Evolutionary conservation across 2,888 invertebrate species (phyloP).

Genomic region (Drosophila recens): DNA sequence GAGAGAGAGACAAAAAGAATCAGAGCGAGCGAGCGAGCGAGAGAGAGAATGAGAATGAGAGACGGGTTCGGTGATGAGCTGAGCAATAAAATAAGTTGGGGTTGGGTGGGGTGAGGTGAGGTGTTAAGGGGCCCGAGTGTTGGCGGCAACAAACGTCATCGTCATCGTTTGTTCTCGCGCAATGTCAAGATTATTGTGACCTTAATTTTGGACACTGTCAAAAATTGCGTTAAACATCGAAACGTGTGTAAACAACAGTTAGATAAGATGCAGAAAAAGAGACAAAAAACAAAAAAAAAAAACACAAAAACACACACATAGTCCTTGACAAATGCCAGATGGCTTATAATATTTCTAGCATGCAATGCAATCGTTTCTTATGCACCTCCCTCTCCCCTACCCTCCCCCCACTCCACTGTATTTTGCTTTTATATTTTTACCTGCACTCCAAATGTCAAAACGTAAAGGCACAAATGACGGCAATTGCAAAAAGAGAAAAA

Average conservation of each 20-base stretch:
- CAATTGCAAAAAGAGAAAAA: conserved; percentile 15
- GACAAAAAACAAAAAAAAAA: no score
- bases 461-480: conserved; percentile 38
- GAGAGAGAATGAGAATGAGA: not conserved
- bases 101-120: not conserved
- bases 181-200: conserved; percentile 77
- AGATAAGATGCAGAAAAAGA: conserved; percentile 37
- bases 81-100: conserved; percentile 13
- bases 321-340: conserved; percentile 66
- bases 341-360: conserved; percentile 27
- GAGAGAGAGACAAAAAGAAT: conserved; percentile 1
- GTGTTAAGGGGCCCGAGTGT: not conserved
- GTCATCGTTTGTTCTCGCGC: conserved; percentile 55
- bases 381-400: no score
- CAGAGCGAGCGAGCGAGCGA: not conserved
- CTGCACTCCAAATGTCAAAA: conserved; percentile 47
- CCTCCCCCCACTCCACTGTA: not conserved
- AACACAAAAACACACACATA: no score
- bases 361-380: conserved; percentile 17
- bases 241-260: conserved; percentile 46
- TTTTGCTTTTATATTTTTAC: conserved; percentile 15
- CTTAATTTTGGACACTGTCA: conserved; percentile 68
- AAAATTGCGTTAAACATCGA: conserved; percentile 45
- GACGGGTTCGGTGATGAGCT: conserved; percentile 36
- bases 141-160: conserved; percentile 22